These are phyloP conservation scores for Cheumatopsyche charites DNA, from an alignment of 1,140 invertebrate genomes.

Conservation along the genomic window DNA sequence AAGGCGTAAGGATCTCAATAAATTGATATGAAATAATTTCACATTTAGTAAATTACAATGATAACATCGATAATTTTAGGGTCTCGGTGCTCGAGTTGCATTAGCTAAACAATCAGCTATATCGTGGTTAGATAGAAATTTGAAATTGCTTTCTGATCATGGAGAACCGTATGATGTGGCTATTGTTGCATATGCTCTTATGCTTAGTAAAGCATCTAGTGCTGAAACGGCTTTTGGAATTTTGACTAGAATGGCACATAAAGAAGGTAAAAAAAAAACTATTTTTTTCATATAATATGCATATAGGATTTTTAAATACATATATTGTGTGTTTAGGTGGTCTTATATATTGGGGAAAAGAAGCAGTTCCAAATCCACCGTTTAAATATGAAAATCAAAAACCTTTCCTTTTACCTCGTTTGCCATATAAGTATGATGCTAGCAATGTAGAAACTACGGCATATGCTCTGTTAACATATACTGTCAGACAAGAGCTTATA, in stretches of 20 bases:
- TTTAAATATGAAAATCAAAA: slow-evolving; percentile 89
- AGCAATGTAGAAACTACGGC: slow-evolving; percentile 92
- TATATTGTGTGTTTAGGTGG: slow-evolving; percentile 61
- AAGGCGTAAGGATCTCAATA: slow-evolving; percentile 57
- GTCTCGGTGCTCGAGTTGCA: slow-evolving; percentile 73
- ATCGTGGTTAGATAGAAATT: slow-evolving; percentile 83
- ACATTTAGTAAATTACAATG: slow-evolving; percentile 25
- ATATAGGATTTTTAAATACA: not conserved
- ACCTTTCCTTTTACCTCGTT: slow-evolving; percentile 84
- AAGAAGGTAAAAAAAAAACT: slow-evolving; percentile 63
- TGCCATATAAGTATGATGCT: slow-evolving; percentile 87
- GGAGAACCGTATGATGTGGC: slow-evolving; percentile 84
- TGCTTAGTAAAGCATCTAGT: slow-evolving; percentile 76
- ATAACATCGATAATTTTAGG: no score
- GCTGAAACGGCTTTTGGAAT: slow-evolving; percentile 83
- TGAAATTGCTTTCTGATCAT: slow-evolving; percentile 72
- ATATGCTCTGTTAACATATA: slow-evolving; percentile 89
- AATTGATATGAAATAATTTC: slow-evolving; percentile 25
- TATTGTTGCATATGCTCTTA: slow-evolving; percentile 86
- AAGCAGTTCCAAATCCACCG: slow-evolving; percentile 76
- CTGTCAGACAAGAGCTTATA: slow-evolving; percentile 78
- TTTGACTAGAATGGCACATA: slow-evolving; percentile 68
- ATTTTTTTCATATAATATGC: not conserved
- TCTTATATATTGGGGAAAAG: slow-evolving; percentile 85
- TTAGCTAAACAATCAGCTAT: slow-evolving; percentile 73